Conservation (phyloP, 2,113 vertebrate species). For the Microtus ochrogaster region DNA sequence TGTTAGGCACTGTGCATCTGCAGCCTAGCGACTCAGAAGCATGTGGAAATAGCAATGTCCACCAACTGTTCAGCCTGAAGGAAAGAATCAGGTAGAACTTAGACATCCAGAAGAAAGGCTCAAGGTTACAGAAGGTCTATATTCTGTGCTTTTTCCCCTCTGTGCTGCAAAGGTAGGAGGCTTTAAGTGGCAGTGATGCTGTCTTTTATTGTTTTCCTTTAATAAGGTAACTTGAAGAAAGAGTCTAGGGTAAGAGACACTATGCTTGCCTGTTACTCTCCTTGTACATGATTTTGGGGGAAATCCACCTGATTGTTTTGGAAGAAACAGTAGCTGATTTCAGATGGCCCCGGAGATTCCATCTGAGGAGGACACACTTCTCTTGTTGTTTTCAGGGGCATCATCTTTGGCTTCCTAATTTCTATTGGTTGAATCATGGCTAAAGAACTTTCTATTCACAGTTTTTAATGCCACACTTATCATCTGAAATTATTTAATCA, state of each 20-base stretch:
- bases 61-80: not conserved
- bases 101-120: not conserved
- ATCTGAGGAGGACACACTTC: slow-evolving; percentile 4
- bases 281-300: not conserved
- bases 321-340: not conserved
- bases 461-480: fast-evolving
- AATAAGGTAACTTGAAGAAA: not conserved
- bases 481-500: not conserved
- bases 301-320: not conserved
- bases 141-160: not conserved
- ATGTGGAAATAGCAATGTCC: not conserved
- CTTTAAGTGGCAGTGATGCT: not conserved
- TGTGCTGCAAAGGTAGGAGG: not conserved
- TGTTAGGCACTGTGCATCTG: not conserved
- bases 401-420: not conserved
- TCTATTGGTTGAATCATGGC: not conserved
- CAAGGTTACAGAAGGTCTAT: not conserved
- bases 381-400: slow-evolving; percentile 17
- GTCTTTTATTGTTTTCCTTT: not conserved
- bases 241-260: not conserved
- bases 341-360: not conserved
- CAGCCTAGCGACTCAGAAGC: not conserved
- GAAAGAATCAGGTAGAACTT: not conserved
- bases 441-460: slow-evolving; percentile 39
- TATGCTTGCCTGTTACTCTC: not conserved